Base-by-base conservation (phyloP, 1,140 invertebrate species). In the Psix sp. region DNA sequence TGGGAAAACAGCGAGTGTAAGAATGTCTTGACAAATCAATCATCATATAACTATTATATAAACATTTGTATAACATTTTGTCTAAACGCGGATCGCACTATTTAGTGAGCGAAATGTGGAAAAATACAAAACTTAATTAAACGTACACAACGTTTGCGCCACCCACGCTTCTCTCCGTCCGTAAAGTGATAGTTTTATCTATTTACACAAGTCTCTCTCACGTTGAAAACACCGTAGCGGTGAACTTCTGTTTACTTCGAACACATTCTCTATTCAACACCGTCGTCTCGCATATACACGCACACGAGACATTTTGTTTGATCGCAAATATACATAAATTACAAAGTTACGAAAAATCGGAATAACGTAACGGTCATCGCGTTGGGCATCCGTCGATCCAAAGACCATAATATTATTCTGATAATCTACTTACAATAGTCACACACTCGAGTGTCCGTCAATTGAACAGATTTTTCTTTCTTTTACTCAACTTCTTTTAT, bases 71-170 rank as follows among this genome's bases (percentile, higher is more conserved):
- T 11, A 35, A 16, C 5, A 10, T 9, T 1, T 40, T n/a, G 35
- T 38, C 17, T 31, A 16, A 42, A 13, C 46, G n/a, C 6, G 9
- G 76, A 77, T 82, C 71, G 77, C 81, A 82, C 78, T 76, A 85
- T 84, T 75, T 77, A 77, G 81, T 82, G 83, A 84, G 76, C 84
- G 76, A 80, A 83, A 74, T 78, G 82, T 86, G 83, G 77, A 85
- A 87, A 87, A 87, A 86, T 86, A 86, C 81, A 86, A 87, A 87
- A 86, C 81, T 85, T 84, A 87, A 86, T 79, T 85, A 84, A 86
- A 85, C 78, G 74, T 86, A 87, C 84, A 86, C 77, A 80, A 80
- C 68, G 70, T 79, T 82, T 71, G 67, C 65, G 52, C 43, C 15
- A 68, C 36, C 77, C 52, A 65, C 49, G 70, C 54, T 49, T 60